These are phyloP conservation scores for Pseudonaja textilis DNA, from an alignment of 2,113 vertebrate species.

Conservation along the genomic window DNA sequence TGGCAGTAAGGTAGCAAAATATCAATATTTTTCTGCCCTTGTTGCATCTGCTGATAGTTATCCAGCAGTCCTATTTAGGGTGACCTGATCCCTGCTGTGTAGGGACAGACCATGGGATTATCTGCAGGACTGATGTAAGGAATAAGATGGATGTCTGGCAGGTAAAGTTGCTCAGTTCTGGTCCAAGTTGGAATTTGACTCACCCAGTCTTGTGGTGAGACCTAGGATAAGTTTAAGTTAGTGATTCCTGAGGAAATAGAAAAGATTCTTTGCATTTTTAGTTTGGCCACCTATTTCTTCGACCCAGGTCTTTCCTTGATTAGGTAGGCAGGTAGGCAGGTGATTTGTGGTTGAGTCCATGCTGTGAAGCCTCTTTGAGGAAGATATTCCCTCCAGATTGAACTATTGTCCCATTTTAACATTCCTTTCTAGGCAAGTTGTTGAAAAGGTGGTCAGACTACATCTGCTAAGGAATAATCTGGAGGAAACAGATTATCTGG, in stretches of 20 bases:
- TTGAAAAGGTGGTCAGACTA: not conserved
- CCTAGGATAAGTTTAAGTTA: not conserved
- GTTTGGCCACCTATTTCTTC: not conserved
- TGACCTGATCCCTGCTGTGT: not conserved
- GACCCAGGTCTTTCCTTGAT: not conserved
- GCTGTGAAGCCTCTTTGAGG: not conserved
- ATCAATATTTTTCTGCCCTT: not conserved
- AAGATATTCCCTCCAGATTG: not conserved
- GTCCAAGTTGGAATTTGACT: not conserved
- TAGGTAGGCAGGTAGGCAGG: not conserved
- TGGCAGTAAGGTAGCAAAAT: not conserved
- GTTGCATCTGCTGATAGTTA: not conserved
- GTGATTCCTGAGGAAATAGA: not conserved
- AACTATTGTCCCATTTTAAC: not conserved
- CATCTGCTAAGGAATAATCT: not conserved
- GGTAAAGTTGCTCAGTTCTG: not conserved
- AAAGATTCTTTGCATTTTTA: not conserved
- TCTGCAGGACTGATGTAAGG: not conserved
- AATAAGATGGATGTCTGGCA: not conserved
- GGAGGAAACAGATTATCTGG: not conserved
- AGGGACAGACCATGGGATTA: not conserved
- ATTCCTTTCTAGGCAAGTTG: not conserved
- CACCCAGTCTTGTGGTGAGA: not conserved
- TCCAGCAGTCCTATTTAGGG: not conserved
- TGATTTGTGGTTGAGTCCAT: not conserved